Evolutionary conservation across 1,140 invertebrate genomes (phyloP).

Genomic region (Brachionus paranguensis): DNA sequence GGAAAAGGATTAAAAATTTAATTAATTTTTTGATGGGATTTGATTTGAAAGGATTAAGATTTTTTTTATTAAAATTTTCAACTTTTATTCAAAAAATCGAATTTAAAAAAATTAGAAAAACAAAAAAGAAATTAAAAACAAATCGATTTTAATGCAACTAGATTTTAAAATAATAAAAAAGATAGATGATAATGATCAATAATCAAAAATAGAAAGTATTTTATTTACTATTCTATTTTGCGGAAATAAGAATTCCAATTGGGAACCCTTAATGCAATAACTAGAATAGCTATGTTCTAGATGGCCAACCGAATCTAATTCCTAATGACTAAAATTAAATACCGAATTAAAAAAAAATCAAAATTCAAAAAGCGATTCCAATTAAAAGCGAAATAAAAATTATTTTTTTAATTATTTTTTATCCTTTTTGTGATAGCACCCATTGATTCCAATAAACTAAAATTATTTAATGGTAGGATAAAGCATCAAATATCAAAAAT

Average conservation of each 20-base stretch:
- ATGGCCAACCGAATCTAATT: not conserved
- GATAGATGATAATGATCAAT: not conserved
- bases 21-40: too few relatives aligned
- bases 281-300: constrained; percentile 13
- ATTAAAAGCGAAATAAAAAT: not conserved
- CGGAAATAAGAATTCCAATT: not conserved
- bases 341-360: not conserved
- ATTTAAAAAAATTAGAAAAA: not conserved
- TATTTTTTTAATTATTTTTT: not conserved
- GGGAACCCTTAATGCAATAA: not conserved
- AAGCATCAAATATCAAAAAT: constrained; percentile 22
- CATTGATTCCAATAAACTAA: not conserved
- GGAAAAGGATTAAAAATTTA: too few relatives aligned
- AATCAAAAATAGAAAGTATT: not conserved
- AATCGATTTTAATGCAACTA: constrained; percentile 1
- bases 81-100: not conserved
- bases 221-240: not conserved
- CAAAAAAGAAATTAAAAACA: not conserved
- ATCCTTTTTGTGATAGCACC: not conserved
- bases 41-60: too few relatives aligned
- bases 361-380: not conserved
- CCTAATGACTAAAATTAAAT: constrained; percentile 32
- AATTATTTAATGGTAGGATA: not conserved
- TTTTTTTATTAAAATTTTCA: not conserved
- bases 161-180: not conserved